Evolutionary conservation across 2,888 invertebrate species (phyloP).

Genomic region (Diarsia rubi): DNA sequence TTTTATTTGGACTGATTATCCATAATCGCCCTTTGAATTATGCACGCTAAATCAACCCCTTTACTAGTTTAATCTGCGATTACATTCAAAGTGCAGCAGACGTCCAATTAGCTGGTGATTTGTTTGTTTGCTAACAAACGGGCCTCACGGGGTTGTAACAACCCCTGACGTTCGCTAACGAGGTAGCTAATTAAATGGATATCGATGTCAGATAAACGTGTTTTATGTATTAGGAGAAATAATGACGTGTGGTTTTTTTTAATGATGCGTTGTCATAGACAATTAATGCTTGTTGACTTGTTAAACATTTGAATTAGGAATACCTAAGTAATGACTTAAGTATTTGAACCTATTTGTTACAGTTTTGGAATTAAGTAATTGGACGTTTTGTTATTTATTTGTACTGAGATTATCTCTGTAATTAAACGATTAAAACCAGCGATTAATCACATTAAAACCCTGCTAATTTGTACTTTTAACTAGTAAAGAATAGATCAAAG

Average conservation of each 20-base stretch:
- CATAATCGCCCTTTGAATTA: conserved; percentile 44
- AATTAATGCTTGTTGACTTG: not conserved
- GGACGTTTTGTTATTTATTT: not conserved
- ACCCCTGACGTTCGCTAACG: conserved; percentile 61
- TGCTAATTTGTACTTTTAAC: not conserved
- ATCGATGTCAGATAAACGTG: conserved; percentile 40
- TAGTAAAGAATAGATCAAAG: not conserved
- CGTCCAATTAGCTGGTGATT: conserved; percentile 69
- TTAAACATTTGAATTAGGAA: not conserved
- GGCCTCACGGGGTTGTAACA: conserved; percentile 30
- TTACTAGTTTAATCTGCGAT: conserved; percentile 64
- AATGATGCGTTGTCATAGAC: conserved; percentile 25
- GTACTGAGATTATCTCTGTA: not conserved
- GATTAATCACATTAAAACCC: not conserved
- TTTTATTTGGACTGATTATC: conserved; percentile 24
- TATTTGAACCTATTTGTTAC: no score
- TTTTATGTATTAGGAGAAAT: conserved; percentile 21
- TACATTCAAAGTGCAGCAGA: conserved; percentile 71
- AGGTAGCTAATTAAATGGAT: conserved; percentile 64
- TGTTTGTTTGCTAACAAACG: conserved; percentile 64
- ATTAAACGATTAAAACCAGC: not conserved
- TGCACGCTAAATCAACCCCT: conserved; percentile 57
- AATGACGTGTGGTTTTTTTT: conserved; percentile 18
- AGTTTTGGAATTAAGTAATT: not conserved
- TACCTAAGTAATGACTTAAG: not conserved